Percentiles rank a stretch among this genome's conserved stretches.
phyloP scores from a whole-genome alignment of 92 coral and sea anemone genomes.

The Siderastrea siderea region DNA sequence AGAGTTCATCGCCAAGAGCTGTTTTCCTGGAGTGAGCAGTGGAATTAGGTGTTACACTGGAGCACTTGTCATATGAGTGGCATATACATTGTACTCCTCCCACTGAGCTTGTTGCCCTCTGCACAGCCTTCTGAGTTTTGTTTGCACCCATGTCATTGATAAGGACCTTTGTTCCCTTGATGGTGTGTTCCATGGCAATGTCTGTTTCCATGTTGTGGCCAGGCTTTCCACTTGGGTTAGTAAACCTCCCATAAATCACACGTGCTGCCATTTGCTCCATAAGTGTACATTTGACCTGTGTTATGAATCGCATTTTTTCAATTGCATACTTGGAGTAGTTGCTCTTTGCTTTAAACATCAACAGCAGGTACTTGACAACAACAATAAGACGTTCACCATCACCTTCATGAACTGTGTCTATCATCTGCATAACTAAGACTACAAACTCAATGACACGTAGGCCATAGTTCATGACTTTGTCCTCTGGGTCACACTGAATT shows the following conservation, averaged over 20 bases:
- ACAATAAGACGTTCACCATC: slow-evolving; percentile 46
- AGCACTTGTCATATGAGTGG: slow-evolving; percentile 36
- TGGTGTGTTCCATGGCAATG: slow-evolving; percentile 42
- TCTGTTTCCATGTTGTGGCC: slow-evolving; percentile 43
- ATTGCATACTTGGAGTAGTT: slow-evolving; percentile 44
- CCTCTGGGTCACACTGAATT: slow-evolving; percentile 34
- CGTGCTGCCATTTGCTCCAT: slow-evolving; percentile 30
- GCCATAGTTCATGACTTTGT: slow-evolving; percentile 53
- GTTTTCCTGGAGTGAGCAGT: slow-evolving; percentile 32
- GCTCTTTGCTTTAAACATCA: slow-evolving; percentile 47
- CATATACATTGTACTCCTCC: slow-evolving; percentile 35
- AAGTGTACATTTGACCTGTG: slow-evolving; percentile 42
- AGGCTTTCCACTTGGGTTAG: slow-evolving; percentile 40
- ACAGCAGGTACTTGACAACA: slow-evolving; percentile 44
- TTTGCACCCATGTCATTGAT: slow-evolving; percentile 43
- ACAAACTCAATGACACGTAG: slow-evolving; percentile 34
- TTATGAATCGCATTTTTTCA: slow-evolving; percentile 25
- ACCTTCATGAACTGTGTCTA: slow-evolving; percentile 48
- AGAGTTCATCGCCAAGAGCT: slow-evolving; percentile 15
- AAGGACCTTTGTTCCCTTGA: slow-evolving; percentile 37
- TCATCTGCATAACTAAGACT: slow-evolving; percentile 34
- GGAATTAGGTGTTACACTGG: slow-evolving; percentile 33
- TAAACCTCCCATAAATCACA: slow-evolving; percentile 33
- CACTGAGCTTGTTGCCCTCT: slow-evolving; percentile 31
- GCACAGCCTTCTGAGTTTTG: slow-evolving; percentile 40